Evolutionary conservation across 1,140 invertebrate genomes (phyloP), one percentile per base, ranked within the genome.

Genomic region (Sitobion miscanthi): DNA sequence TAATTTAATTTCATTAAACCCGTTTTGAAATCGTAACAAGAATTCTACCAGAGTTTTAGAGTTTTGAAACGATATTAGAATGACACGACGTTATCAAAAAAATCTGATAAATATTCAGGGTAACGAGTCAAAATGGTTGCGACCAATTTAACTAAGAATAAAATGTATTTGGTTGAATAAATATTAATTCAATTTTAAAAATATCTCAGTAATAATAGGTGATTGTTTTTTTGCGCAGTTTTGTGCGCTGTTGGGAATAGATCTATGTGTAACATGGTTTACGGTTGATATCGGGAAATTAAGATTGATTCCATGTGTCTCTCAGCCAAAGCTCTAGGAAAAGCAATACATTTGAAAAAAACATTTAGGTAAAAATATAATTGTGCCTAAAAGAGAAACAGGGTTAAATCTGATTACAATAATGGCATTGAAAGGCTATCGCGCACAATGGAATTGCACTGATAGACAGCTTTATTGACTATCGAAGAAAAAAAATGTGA

Each of bases 281-380:
- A n/a, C 14, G 1, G 11, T 6, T 17, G 62, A 69, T 35, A 77
- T n/a, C 11, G 20, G 14, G 14, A 69, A 69, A 69, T n/a, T 69
- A 69, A 69, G 30, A 69, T 77, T 77, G 62, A n/a, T 35, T 17
- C n/a, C 30, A 17, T 14, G 62, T n/a, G n/a, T 77, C 30, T 17
- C 4, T n/a, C 30, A 17, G 14, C 62, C 14, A 69, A 69, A 69
- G 62, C 14, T 77, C 62, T 35, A 0, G 11, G 62, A 69, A 69
- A n/a, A 77, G 14, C n/a, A 77, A 77, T 77, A 35, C 30, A n/a
- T 69, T n/a, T n/a, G 62, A 2, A 14, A 69, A 77, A 77, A 77
- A 69, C 62, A 69, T n/a, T n/a, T 69, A 69, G 62, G 62, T 69
- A n/a, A 69, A 69, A n/a, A n/a, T 69, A 69, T 69, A 69, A 69